Percentiles rank a stretch among this genome's conserved stretches.
Conservation (phyloP, 2,113 vertebrate genomes). For the Syngnathus floridae region DNA sequence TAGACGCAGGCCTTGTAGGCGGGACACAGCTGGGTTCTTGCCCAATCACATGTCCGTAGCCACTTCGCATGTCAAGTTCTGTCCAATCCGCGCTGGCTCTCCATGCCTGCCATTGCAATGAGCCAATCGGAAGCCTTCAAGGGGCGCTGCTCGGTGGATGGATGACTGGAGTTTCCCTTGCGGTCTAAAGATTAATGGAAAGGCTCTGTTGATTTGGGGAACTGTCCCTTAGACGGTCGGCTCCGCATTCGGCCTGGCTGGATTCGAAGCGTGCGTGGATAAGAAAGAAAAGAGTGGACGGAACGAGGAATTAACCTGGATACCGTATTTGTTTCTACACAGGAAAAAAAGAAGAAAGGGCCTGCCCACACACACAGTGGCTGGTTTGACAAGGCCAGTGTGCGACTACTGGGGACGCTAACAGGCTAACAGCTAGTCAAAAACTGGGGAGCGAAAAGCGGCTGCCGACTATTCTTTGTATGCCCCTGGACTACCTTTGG, state of each 20-base stretch:
- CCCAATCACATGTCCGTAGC: slow-evolving; percentile 50
- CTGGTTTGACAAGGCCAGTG: slow-evolving; percentile 56
- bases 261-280: slow-evolving; percentile 26
- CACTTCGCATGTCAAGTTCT: slow-evolving; percentile 9
- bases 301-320: slow-evolving; percentile 10
- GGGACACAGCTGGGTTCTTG: slow-evolving; percentile 36
- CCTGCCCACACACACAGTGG: slow-evolving; percentile 47
- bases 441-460: slow-evolving; percentile 22
- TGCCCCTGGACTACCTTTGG: slow-evolving; percentile 38
- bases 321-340: slow-evolving; percentile 20
- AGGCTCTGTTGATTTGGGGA: slow-evolving; percentile 66
- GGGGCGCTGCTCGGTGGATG: slow-evolving; percentile 47
- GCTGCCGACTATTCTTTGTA: slow-evolving; percentile 18
- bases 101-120: neutral
- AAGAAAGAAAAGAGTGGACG: slow-evolving; percentile 14
- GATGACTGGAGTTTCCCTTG: slow-evolving; percentile 75
- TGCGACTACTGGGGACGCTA: slow-evolving; percentile 47
- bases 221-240: slow-evolving; percentile 55
- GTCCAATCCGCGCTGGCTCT: slow-evolving; percentile 42
- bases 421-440: slow-evolving; percentile 39
- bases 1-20: slow-evolving; percentile 43
- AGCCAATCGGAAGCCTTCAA: slow-evolving; percentile 41
- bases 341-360: slow-evolving; percentile 28
- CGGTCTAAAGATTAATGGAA: slow-evolving; percentile 74
- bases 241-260: slow-evolving; percentile 37